These are phyloP conservation scores for Andrena bucephala DNA, from an alignment of 2,888 invertebrate genomes.

Conservation along the genomic window DNA sequence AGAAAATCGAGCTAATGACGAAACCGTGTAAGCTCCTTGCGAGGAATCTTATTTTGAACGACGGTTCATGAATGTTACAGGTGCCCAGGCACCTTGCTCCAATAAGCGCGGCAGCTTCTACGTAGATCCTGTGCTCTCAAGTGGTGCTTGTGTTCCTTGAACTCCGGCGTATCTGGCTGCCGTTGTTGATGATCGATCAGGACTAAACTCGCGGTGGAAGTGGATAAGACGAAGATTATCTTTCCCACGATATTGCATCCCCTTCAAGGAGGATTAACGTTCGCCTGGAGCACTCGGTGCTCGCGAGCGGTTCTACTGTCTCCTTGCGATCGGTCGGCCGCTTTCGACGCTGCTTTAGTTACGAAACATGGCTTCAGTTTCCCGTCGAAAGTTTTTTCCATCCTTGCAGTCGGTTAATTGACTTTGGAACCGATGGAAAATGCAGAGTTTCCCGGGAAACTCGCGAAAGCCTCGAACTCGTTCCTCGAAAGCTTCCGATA, in stretches of 20 bases:
- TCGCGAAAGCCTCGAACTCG: not conserved
- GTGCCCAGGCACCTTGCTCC: not conserved
- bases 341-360: not conserved
- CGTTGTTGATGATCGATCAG: not conserved
- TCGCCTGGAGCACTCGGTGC: not conserved
- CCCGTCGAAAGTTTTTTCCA: not conserved
- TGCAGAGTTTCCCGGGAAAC: not conserved
- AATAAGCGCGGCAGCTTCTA: not conserved
- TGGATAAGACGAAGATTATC: constrained; percentile 20
- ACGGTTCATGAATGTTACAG: constrained; percentile 26
- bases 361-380: not conserved
- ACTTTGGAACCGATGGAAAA: not conserved
- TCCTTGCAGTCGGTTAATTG: not conserved
- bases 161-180: not conserved
- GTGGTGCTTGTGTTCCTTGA: not conserved
- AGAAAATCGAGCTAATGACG: constrained; percentile 34
- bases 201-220: not conserved
- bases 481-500: not conserved
- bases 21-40: constrained; percentile 4
- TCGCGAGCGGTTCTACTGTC: not conserved
- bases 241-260: constrained; percentile 1
- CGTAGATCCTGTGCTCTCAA: not conserved
- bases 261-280: not conserved
- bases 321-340: not conserved
- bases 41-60: constrained; percentile 4